Conservation (phyloP, 2,797 vertebrate species). For the Liasis olivaceus region DNA sequence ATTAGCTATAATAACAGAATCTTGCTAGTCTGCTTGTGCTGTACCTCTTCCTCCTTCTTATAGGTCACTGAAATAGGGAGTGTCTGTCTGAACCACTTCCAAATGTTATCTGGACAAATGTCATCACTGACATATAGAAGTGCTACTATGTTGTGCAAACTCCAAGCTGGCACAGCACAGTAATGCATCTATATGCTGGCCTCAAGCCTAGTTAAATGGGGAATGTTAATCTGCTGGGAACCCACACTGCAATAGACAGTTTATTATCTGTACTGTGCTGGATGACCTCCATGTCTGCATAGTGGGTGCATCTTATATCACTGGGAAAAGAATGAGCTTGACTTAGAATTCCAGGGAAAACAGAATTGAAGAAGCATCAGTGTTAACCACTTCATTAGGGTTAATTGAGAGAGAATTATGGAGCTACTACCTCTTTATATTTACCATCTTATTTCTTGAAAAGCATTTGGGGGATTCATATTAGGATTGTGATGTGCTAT, state of each 20-base stretch:
- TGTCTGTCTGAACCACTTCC: background rate
- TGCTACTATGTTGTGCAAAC: background rate
- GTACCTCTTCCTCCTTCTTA: background rate
- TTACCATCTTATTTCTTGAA: background rate
- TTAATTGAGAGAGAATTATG: background rate
- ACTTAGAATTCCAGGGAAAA: background rate
- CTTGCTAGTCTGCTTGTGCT: background rate
- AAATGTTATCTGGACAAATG: background rate
- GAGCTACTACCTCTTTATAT: background rate
- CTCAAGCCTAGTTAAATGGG: background rate
- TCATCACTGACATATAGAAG: background rate
- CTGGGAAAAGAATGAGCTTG: background rate
- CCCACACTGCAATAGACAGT: background rate
- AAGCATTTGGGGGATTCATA: background rate
- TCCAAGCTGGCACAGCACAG: background rate
- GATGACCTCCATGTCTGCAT: background rate
- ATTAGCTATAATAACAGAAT: background rate
- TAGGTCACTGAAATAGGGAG: background rate
- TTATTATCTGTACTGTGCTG: background rate
- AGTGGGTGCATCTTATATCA: background rate
- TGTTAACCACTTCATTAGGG: background rate
- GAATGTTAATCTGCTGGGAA: background rate
- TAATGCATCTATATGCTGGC: background rate
- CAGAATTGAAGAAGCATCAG: background rate
- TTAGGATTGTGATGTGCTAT: background rate